Conservation (phyloP, 1,140 invertebrate species). For the Calephelis virginiensis region DNA sequence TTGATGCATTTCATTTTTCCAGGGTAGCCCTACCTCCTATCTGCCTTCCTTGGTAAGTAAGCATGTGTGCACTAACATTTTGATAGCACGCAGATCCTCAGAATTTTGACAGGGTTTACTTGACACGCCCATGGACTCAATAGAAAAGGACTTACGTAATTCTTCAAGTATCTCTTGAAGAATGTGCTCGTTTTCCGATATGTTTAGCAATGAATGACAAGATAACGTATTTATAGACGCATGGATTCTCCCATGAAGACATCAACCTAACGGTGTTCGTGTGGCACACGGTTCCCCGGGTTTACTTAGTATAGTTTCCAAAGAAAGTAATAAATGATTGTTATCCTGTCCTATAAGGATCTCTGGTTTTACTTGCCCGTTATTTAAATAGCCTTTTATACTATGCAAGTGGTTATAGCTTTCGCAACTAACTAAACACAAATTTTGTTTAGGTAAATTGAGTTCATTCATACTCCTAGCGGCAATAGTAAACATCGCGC, state of each 20-base stretch:
- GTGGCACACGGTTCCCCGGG: conserved; percentile 25
- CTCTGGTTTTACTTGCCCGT: conserved; percentile 26
- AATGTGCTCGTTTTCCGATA: not conserved
- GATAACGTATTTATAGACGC: not conserved
- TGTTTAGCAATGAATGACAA: not conserved
- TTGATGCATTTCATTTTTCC: conserved; percentile 27
- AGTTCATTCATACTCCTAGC: conserved; percentile 20
- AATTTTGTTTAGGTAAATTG: conserved; percentile 29
- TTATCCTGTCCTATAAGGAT: conserved; percentile 40
- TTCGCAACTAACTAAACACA: conserved; percentile 21
- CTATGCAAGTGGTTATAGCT: not conserved
- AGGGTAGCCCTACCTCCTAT: conserved; percentile 30
- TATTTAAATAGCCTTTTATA: not conserved
- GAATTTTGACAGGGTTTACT: conserved; percentile 21
- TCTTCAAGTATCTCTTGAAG: conserved; percentile 15
- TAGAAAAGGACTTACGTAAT: conserved; percentile 21
- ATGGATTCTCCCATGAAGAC: conserved; percentile 26
- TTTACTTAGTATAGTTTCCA: conserved; percentile 26
- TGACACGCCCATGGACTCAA: conserved; percentile 28
- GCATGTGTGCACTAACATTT: conserved; percentile 9
- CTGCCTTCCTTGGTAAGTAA: conserved; percentile 3
- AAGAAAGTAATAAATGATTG: conserved; percentile 33
- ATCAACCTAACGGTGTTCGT: conserved; percentile 34
- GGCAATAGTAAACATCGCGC: conserved; percentile 7
- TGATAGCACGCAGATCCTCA: conserved; percentile 24